A percentile compares a stretch with the other conserved stretches of the same genome.
These are phyloP conservation scores for Strix aluco DNA, from an alignment of 2,113 vertebrate genomes.

Conservation along the genomic window DNA sequence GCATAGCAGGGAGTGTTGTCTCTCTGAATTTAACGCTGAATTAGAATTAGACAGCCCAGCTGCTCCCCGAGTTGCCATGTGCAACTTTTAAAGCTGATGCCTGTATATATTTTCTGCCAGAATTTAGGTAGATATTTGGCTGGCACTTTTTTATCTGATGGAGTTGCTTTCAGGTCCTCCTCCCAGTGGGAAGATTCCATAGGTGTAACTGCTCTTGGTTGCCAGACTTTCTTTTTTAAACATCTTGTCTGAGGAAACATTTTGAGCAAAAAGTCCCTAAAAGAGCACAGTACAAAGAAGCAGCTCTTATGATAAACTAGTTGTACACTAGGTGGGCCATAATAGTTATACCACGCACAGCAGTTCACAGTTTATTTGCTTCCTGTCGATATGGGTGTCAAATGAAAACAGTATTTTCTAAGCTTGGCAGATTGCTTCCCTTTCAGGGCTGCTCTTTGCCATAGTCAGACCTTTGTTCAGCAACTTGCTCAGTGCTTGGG, in stretches of 20 bases:
- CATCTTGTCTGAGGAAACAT: neutral
- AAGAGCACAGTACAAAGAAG: neutral
- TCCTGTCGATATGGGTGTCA: neutral
- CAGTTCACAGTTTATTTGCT: neutral
- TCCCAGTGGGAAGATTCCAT: neutral
- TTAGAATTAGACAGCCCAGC: neutral
- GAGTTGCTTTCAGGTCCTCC: neutral
- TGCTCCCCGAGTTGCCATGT: neutral
- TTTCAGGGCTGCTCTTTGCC: neutral
- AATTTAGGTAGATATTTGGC: neutral
- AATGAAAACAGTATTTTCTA: neutral
- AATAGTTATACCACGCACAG: neutral
- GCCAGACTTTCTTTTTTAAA: neutral
- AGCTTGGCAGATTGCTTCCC: neutral
- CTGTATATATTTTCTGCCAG: neutral
- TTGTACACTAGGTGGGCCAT: neutral
- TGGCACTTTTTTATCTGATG: neutral
- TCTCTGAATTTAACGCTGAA: neutral
- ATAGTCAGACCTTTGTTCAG: neutral
- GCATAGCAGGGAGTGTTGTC: neutral
- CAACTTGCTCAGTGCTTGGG: neutral
- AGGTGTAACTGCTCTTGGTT: neutral
- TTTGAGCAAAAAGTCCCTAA: neutral
- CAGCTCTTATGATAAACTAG: neutral
- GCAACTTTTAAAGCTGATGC: neutral